Base-by-base conservation (phyloP, 2,888 invertebrate species). In the Odiellus spinosus region DNA sequence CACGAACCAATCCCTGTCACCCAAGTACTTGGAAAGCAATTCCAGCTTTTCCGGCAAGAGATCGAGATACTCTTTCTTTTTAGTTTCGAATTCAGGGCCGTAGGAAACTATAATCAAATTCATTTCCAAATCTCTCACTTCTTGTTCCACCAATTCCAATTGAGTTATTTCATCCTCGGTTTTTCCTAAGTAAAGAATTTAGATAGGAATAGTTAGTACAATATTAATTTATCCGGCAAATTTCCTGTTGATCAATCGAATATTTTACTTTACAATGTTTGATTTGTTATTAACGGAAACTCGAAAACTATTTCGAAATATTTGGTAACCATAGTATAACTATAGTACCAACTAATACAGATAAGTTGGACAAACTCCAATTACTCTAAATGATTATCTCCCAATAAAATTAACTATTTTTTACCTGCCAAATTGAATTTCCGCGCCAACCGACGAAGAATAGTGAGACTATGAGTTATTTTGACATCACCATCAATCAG, bases 81-180 rank as follows among this genome's bases (percentile, higher is more conserved):
- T 26, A 4, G 26, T 26, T 17, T 26, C 26, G 26, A 26, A 26
- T 6, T 11, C n/a, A 12, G 45, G 45, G 14, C 17, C 39, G 41
- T 45, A 45, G n/a, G 42, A 42, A 2, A 42, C 12, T 14, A 10
- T 11, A 12, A 36, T 2, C 38, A 36, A 36, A 44, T 60, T 61
- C 5, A 60, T 51, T n/a, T 17, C 17, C 10, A 69, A 61, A 53
- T 71, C 71, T 56, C 60, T 61, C 14, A 63, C 55, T 49, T 55
- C 53, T 14, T 54, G 53, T 35, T 56, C 56, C 12, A 51, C 45
- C 40, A 56, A 26, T 10, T 52, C 53, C 10, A 45, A 39, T 17
- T 49, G 50, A 6, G 45, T 47, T n/a, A 33, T 36, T 32, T 50
- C 54, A 19, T 47, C 47, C 34, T 53, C 53, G 1, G n/a, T n/a